Conservation (phyloP, 2,888 invertebrate species). For the Rhamphomyia laevipes region DNA sequence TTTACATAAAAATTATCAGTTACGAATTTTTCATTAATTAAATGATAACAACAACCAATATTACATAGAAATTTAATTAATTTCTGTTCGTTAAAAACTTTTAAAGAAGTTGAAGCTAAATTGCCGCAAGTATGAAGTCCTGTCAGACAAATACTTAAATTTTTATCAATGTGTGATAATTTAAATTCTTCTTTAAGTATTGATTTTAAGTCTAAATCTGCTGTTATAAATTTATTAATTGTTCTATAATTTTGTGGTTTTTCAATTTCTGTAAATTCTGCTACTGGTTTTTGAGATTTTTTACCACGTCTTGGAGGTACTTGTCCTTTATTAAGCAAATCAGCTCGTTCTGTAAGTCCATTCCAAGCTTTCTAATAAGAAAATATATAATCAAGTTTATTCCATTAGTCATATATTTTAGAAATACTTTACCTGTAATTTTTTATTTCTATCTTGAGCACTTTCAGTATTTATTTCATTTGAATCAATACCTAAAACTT, state of each 20-base stretch:
- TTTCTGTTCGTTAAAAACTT: slow-evolving; percentile 48
- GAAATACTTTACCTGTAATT: slow-evolving; percentile 27
- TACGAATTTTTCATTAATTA: slow-evolving; percentile 49
- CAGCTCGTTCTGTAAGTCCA: slow-evolving; percentile 43
- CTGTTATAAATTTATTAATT: slow-evolving; percentile 47
- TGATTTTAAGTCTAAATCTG: slow-evolving; percentile 42
- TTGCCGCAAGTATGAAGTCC: slow-evolving; percentile 88
- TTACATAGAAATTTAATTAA: slow-evolving; percentile 54
- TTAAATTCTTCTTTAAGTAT: slow-evolving; percentile 43
- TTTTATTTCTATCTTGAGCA: slow-evolving; percentile 43
- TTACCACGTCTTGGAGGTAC: slow-evolving; percentile 26
- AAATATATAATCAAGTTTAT: too few species aligned
- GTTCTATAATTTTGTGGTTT: slow-evolving; percentile 45
- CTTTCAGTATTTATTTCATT: slow-evolving; percentile 53
- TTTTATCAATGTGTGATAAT: slow-evolving; percentile 14
- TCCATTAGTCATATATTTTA: too few species aligned
- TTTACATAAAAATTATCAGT: slow-evolving; percentile 29
- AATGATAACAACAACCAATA: slow-evolving; percentile 86
- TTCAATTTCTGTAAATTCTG: not conserved
- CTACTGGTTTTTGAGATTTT: slow-evolving; percentile 12
- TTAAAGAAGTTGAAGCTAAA: slow-evolving; percentile 59
- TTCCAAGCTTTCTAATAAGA: slow-evolving; percentile 45
- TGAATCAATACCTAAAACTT: slow-evolving; percentile 74
- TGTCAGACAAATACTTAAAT: slow-evolving; percentile 43
- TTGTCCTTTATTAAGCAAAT: slow-evolving; percentile 36